These are phyloP conservation scores for Netelia inedita DNA, from an alignment of 2,888 invertebrate species.

Conservation along the genomic window DNA sequence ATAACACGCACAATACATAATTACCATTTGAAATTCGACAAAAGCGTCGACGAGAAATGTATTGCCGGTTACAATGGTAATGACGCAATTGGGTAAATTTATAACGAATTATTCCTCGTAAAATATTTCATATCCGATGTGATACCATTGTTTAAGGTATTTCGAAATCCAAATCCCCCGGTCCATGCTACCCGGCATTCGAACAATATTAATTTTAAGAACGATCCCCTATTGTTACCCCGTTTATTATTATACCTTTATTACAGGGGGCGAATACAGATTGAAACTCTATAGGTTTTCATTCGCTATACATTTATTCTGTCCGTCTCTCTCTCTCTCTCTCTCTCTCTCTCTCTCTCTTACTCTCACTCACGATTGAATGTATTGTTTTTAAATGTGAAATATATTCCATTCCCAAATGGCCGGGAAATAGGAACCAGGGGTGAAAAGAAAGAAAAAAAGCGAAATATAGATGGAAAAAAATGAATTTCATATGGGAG, in stretches of 20 bases:
- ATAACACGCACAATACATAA: not conserved
- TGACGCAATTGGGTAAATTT: not conserved
- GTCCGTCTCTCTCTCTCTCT: not conserved
- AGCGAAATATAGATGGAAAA: constrained; percentile 2
- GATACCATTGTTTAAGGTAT: not conserved
- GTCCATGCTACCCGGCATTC: not conserved
- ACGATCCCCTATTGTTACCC: not conserved
- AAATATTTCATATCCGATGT: not conserved
- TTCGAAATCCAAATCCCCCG: not conserved
- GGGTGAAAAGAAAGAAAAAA: not conserved
- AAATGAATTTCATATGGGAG: constrained; percentile 32
- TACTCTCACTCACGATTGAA: not conserved
- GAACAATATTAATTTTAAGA: not conserved
- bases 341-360: not conserved
- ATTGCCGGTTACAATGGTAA: not conserved
- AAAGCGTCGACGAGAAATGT: not conserved
- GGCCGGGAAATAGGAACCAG: not conserved
- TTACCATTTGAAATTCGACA: not conserved
- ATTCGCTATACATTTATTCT: not conserved
- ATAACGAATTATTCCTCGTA: not conserved
- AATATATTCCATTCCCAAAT: constrained; percentile 22
- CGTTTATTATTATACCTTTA: not conserved
- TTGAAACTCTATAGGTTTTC: not conserved
- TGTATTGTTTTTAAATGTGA: constrained; percentile 20
- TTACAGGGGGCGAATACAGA: not conserved